Percentiles rank a stretch among this genome's conserved stretches.
phyloP scores from a whole-genome alignment of 1,140 invertebrate genomes.

The Trachelipus rathkii region DNA sequence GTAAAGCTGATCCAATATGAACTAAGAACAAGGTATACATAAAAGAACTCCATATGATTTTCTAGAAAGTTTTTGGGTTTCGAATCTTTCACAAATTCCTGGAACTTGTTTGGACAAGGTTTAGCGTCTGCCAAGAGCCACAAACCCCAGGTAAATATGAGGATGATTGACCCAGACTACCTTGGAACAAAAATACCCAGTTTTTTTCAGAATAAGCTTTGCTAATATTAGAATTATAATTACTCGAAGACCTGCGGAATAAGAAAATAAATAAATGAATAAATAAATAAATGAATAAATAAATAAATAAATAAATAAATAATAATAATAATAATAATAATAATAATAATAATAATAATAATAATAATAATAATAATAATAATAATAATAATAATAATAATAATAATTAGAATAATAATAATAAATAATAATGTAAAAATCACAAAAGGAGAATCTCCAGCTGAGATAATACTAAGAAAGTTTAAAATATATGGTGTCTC shows the following conservation, averaged over 20 bases:
- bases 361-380: too few relatives aligned
- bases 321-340: too few relatives aligned
- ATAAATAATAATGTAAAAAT: too few relatives aligned
- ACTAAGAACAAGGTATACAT: not conserved
- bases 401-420: too few relatives aligned
- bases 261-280: too few relatives aligned
- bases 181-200: not conserved
- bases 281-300: too few relatives aligned
- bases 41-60: not conserved
- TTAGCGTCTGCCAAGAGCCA: not conserved
- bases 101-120: not conserved
- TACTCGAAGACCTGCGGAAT: not conserved
- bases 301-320: too few relatives aligned
- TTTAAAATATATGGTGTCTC: too few relatives aligned
- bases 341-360: too few relatives aligned
- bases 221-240: not conserved
- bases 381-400: too few relatives aligned
- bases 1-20: not conserved
- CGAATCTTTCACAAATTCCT: not conserved
- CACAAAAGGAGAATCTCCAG: too few relatives aligned
- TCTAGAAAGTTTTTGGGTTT: not conserved
- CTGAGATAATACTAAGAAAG: too few relatives aligned
- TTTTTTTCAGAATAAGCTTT: not conserved
- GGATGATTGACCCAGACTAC: not conserved
- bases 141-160: not conserved